Conservation (phyloP, 2,113 vertebrate genomes). For the Cavia porcellus region DNA sequence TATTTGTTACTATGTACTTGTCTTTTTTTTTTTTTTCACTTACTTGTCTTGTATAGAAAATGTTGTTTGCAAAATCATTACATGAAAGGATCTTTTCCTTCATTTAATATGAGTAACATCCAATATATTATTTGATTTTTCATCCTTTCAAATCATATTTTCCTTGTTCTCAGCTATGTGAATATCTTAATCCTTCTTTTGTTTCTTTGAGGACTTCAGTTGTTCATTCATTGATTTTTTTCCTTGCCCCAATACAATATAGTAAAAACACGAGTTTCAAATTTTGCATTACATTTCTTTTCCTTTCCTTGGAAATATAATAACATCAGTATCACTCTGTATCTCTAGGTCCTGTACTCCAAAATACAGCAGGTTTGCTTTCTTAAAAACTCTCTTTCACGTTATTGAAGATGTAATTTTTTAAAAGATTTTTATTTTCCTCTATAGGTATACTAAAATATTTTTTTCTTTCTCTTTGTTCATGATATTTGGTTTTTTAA, state of each 20-base stretch:
- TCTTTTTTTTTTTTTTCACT: too few relatives aligned
- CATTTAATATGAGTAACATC: neutral
- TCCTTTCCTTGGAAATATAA: neutral
- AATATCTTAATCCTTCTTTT: neutral
- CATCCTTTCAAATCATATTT: neutral
- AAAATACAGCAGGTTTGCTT: neutral
- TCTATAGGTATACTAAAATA: neutral
- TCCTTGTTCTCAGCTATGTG: neutral
- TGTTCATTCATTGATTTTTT: neutral
- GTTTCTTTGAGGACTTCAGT: neutral
- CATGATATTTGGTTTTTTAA: neutral
- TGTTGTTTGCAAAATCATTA: neutral
- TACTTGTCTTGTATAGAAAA: neutral
- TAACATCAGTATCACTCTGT: neutral
- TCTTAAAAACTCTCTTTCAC: neutral
- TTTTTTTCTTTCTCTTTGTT: neutral
- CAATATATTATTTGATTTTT: neutral
- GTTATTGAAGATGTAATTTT: neutral
- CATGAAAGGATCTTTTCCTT: neutral
- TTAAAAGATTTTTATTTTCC: neutral
- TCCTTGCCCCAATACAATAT: neutral
- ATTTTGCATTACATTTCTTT: neutral
- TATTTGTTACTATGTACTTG: neutral
- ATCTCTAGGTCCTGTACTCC: neutral
- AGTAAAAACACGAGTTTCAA: neutral